These are phyloP conservation scores for Chrysochloris asiatica DNA, from an alignment of 2,113 vertebrate genomes.

Conservation along the genomic window DNA sequence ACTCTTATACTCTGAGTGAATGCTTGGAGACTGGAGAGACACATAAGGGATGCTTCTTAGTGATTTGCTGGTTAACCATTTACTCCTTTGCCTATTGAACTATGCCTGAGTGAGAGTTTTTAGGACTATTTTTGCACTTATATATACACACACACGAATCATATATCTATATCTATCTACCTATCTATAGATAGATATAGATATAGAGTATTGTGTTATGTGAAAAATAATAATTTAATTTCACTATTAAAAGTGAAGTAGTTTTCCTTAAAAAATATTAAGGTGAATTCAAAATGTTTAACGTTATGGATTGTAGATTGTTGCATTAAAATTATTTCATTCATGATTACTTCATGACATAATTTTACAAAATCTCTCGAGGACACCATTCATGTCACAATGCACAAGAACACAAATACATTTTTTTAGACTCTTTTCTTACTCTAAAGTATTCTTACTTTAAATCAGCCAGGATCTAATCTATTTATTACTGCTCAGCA, in stretches of 20 bases:
- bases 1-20: constrained; percentile 65
- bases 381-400: neutral
- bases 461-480: neutral
- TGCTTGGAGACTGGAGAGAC: constrained; percentile 50
- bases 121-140: neutral
- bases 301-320: neutral
- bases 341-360: too few species aligned
- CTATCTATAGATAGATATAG: too few species aligned
- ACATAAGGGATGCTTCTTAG: constrained; percentile 1
- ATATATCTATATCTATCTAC: neutral
- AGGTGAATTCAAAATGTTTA: neutral
- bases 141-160: neutral
- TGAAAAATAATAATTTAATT: too few species aligned
- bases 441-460: neutral
- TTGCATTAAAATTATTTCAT: constrained; percentile 24
- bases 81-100: neutral
- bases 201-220: too few species aligned
- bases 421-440: too few species aligned
- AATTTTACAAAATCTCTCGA: neutral
- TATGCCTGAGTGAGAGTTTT: neutral
- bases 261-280: neutral
- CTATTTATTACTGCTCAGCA: constrained; percentile 14
- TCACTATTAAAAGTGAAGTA: neutral
- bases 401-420: neutral
- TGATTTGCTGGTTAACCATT: neutral